Percentiles rank a stretch among this genome's conserved stretches.
Conservation (phyloP, 1,140 invertebrate species). For the Zaprionus nigranus region DNA sequence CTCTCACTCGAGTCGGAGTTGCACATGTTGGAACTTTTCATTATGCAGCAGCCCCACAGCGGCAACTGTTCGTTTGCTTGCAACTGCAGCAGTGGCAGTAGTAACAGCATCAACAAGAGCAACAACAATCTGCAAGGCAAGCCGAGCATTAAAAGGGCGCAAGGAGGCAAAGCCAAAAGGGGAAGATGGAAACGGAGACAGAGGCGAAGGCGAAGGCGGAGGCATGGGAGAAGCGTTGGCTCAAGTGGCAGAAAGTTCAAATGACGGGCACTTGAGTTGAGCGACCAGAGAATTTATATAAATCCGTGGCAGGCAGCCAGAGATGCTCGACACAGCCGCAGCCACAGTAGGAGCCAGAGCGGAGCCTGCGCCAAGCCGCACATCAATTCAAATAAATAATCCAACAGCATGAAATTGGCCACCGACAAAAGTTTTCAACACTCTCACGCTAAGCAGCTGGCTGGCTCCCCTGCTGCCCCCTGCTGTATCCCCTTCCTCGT, state of each 20-base stretch:
- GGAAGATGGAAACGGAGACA: not conserved
- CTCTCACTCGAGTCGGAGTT: not conserved
- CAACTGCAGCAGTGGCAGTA: conserved; percentile 3
- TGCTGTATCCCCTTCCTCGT: not conserved
- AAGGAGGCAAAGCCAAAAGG: not conserved
- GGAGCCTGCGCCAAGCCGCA: conserved; percentile 47
- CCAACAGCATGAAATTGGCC: conserved; percentile 78
- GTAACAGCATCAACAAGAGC: conserved; percentile 21
- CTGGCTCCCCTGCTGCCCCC: not conserved
- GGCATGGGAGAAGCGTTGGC: not conserved
- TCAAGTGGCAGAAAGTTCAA: conserved; percentile 31
- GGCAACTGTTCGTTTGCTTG: not conserved
- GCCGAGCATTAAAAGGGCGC: conserved; percentile 2
- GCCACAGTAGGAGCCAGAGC: not conserved
- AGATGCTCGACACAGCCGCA: conserved; percentile 5
- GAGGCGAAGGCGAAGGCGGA: not conserved
- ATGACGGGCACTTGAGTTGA: conserved; percentile 46
- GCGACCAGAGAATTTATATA: conserved; percentile 45
- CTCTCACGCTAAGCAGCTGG: conserved; percentile 30
- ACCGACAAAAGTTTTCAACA: conserved; percentile 64
- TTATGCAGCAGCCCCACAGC: conserved; percentile 3
- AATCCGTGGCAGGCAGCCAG: conserved; percentile 44
- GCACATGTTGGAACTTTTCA: conserved; percentile 2
- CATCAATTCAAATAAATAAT: conserved; percentile 82
- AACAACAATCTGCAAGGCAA: conserved; percentile 1